Percentiles rank a stretch among this genome's conserved stretches.
phyloP scores from a whole-genome alignment of 2,113 vertebrate genomes.

The Gnathonemus longibarbis region DNA sequence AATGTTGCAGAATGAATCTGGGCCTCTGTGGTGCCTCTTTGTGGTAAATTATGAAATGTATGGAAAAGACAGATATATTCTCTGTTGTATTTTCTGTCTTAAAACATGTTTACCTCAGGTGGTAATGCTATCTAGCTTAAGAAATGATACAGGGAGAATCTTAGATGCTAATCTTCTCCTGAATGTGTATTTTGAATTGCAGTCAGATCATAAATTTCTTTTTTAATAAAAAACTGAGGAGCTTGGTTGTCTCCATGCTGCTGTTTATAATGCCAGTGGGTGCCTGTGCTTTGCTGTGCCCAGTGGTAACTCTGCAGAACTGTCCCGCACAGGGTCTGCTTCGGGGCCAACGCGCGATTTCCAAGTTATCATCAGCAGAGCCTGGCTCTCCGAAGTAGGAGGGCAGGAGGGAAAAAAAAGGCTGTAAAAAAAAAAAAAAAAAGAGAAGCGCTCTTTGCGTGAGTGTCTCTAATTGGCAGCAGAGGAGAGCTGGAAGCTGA shows the following conservation, averaged over 20 bases:
- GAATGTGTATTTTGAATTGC: slow-evolving; percentile 43
- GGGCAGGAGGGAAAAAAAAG: neutral
- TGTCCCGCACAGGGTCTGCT: neutral
- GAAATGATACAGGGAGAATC: neutral
- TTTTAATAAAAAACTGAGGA: slow-evolving; percentile 41
- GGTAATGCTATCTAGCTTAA: neutral
- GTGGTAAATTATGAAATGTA: neutral
- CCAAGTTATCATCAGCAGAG: slow-evolving; percentile 20
- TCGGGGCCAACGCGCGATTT: neutral
- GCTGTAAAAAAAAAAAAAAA: slow-evolving; percentile 24
- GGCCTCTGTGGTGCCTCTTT: neutral
- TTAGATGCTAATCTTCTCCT: slow-evolving; percentile 33
- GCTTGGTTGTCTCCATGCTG: slow-evolving; percentile 30
- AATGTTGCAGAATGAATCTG: neutral
- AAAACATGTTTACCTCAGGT: neutral
- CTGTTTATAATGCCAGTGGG: slow-evolving; percentile 38
- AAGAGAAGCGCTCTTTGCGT: slow-evolving; percentile 60
- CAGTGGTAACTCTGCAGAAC: slow-evolving; percentile 18
- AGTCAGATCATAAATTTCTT: slow-evolving; percentile 47
- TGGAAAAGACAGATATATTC: neutral
- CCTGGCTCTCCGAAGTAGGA: neutral
- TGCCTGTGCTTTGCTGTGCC: slow-evolving; percentile 30
- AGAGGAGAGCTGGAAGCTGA: slow-evolving; percentile 64
- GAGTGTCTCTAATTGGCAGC: slow-evolving; percentile 76
- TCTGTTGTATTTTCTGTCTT: neutral